Evolutionary conservation across 2,888 invertebrate species (phyloP).

Genomic region (Drosophila recens): DNA sequence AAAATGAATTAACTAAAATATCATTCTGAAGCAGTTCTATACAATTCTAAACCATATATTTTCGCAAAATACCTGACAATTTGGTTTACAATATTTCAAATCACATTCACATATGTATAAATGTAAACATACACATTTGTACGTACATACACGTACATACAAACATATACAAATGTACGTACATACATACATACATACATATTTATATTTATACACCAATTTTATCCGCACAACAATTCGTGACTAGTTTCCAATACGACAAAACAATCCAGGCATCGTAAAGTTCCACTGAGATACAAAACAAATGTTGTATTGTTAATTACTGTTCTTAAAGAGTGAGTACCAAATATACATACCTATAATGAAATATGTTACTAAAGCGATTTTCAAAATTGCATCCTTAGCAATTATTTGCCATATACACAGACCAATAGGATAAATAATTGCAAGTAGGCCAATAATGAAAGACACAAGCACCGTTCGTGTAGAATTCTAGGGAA

Average conservation of each 20-base stretch:
- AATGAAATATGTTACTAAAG: slow-evolving; percentile 13
- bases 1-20: too few relatives aligned
- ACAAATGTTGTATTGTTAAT: not conserved
- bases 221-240: not conserved
- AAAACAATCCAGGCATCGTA: slow-evolving; percentile 34
- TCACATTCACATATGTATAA: not conserved
- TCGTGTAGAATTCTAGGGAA: not conserved
- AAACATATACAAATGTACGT: not conserved
- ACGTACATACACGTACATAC: not conserved
- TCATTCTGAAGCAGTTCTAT: too few relatives aligned
- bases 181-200: slow-evolving; percentile 6
- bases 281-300: slow-evolving; percentile 26
- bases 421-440: not conserved
- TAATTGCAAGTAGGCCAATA: not conserved
- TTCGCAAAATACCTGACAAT: slow-evolving; percentile 4
- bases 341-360: slow-evolving; percentile 17
- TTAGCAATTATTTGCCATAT: not conserved
- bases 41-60: not conserved
- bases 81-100: not conserved
- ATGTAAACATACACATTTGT: not conserved
- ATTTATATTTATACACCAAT: slow-evolving; percentile 3
- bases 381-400: not conserved
- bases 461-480: slow-evolving; percentile 1
- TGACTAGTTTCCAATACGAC: slow-evolving; percentile 29
- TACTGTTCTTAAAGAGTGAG: not conserved